A percentile compares a stretch with the other conserved stretches of the same genome.
Evolutionary conservation across 2,113 vertebrate species (phyloP).

Genomic region (Scytalopus superciliaris): DNA sequence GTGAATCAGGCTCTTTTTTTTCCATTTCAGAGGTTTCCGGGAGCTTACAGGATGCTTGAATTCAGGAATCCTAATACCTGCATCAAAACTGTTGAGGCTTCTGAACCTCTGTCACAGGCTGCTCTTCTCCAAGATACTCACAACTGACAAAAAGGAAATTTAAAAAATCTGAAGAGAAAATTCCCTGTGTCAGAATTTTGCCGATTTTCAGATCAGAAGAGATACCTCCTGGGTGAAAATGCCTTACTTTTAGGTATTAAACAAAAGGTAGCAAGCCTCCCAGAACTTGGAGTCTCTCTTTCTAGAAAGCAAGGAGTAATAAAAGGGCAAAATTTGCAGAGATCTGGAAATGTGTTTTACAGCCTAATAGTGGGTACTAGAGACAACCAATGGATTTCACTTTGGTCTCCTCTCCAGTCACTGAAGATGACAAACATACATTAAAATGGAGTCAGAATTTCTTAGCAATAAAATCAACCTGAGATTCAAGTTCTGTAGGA

Average conservation of each 20-base stretch:
- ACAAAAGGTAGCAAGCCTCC: neutral
- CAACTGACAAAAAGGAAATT: neutral
- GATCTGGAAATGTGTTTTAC: neutral
- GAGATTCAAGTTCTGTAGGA: neutral
- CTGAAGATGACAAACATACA: neutral
- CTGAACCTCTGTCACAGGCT: neutral
- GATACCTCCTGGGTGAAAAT: neutral
- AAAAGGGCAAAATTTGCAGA: neutral
- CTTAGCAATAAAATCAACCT: neutral
- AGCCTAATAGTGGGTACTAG: neutral
- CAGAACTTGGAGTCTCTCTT: neutral
- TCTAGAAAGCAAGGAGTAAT: neutral
- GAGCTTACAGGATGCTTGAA: neutral
- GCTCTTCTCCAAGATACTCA: neutral
- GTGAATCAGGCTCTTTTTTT: neutral
- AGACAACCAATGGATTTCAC: accelerated
- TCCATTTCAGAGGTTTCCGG: neutral
- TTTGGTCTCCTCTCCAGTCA: neutral
- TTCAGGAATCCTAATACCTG: neutral
- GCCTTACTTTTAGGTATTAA: neutral
- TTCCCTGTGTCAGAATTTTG: neutral
- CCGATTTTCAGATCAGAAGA: neutral
- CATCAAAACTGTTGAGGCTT: neutral
- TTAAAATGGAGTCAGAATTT: neutral
- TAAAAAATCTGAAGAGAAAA: neutral